Evolutionary conservation across 2,113 vertebrate species (phyloP), one percentile per base, ranked within the genome.

Genomic region (Notiomystis cincta): DNA sequence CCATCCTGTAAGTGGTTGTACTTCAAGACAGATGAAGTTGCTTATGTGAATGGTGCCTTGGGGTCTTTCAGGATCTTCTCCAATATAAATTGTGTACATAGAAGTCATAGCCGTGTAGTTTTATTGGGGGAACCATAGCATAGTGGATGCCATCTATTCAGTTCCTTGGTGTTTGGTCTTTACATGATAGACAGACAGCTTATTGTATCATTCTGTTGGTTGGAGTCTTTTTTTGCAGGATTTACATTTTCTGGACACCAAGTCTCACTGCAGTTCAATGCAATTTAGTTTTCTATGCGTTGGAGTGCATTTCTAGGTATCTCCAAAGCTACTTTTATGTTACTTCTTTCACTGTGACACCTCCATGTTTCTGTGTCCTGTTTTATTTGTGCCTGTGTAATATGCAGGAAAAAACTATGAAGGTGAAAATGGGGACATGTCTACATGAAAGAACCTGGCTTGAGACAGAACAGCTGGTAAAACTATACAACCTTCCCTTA

Each of bases 61-160:
- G 56, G 70, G 51, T 89, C 80, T 94, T 93, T n/a, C 64, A 89
- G 89, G 56, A 93, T 89, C 80, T 95, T 86, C 62, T 95, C 75
- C 80, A 82, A 28, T 56, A 44, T 91, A 86, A 95, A 91, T 47
- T 93, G 75, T 66, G 30, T 93, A 83, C 38, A 16, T n/a, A 57
- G 50, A 89, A 89, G 48, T 84, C 70, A 27, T 40, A 76, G 69
- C n/a, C 76, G 48, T 66, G 22, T 40, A 51, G 56, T 62, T 89
- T 87, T 84, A 15, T 23, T 25, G 57, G 30, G 18, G 15, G 13
- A 13, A 44, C 50, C 40, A 9, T 54, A 73, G 40, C 37, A 2
- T 17, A 21, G 42, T 69, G 47, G 35, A 50, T 82, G 21, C 25
- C 21, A 11, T 65, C 61, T 44, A 4, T 79, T 79, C 42, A 16